Base-by-base conservation (phyloP, 2,888 invertebrate species). In the Diarsia rubi region DNA sequence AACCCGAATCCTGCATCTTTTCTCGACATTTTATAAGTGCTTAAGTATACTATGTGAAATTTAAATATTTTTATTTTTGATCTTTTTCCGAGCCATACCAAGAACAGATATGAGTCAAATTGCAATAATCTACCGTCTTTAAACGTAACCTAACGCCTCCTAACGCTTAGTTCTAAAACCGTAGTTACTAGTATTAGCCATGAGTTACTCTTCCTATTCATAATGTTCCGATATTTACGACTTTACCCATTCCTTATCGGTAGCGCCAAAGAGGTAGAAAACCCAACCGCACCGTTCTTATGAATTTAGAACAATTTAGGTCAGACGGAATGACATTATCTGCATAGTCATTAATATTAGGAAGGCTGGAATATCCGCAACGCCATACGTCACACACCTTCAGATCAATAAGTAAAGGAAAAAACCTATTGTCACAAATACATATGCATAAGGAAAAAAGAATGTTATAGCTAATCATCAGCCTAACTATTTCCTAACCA, bases 351-450 rank as follows among this genome's bases (percentile, higher is more conserved):
- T 63, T 52, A 63, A 57, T 83, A 67, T 63, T 78, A 60, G 21
- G 83, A 83, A 59, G 45, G 83, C 57, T 70, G 49, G 57, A 64
- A 79, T 83, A 83, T 52, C 71, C 71, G 70, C 70, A 83, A 24
- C 45, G 59, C 3, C 57, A 64, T 69, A 69, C 79, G 79, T 78
- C 78, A 82, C 44, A 82, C 24, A 45, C 24, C 68, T 78, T 54
- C 52, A 69, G 14, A 54, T 63, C 11, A 75, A 42, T 27, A 27
- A 37, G 2, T 19, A 21, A 49, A 27, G 8, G 14, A n/a, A n/a
- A n/a, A 24, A 54, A 14, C 1, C 14, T 16, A 14, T 54, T 14
- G 12, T 54, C 24, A 24, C 0, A 24, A 54, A 52, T 52, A 54
- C 24, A 54, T n/a, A 12, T n/a, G 12, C 12, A 52, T 52, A 12